Percentiles rank a stretch among this genome's conserved stretches.
Conservation (phyloP, 1,140 invertebrate species). For the Papilio aristodemus region DNA sequence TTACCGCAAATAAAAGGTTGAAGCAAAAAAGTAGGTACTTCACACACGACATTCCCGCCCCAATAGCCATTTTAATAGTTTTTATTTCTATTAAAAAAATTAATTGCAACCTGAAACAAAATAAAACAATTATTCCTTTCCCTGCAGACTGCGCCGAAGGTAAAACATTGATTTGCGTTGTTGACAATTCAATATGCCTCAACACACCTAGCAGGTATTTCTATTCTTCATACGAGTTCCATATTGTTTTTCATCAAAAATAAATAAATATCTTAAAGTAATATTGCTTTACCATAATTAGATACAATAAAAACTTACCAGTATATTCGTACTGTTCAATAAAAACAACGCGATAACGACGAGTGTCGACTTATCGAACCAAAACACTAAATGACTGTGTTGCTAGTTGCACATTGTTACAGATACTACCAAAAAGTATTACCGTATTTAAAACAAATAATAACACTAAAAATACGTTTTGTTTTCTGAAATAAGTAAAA, state of each 20-base stretch:
- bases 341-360: constrained; percentile 36
- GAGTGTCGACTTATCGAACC: constrained; percentile 32
- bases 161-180: constrained; percentile 63
- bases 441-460: background rate
- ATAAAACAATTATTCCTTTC: constrained; percentile 40
- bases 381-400: constrained; percentile 40
- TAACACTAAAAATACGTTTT: too few relatives aligned
- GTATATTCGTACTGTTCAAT: constrained; percentile 36
- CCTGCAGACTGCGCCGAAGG: constrained; percentile 37
- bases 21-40: constrained; percentile 91
- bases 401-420: constrained; percentile 27
- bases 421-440: background rate
- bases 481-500: too few relatives aligned
- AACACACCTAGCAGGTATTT: background rate
- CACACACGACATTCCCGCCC: constrained; percentile 87
- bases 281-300: background rate
- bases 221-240: background rate
- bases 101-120: constrained; percentile 59
- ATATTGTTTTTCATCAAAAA: background rate
- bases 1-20: constrained; percentile 91
- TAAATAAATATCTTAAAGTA: background rate
- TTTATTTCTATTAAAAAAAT: constrained; percentile 44
- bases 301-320: constrained; percentile 44
- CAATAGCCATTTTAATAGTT: constrained; percentile 82
- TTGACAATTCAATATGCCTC: constrained; percentile 38